Base-by-base conservation (phyloP, 2,888 invertebrate species). In the Tetragnatha montana region DNA sequence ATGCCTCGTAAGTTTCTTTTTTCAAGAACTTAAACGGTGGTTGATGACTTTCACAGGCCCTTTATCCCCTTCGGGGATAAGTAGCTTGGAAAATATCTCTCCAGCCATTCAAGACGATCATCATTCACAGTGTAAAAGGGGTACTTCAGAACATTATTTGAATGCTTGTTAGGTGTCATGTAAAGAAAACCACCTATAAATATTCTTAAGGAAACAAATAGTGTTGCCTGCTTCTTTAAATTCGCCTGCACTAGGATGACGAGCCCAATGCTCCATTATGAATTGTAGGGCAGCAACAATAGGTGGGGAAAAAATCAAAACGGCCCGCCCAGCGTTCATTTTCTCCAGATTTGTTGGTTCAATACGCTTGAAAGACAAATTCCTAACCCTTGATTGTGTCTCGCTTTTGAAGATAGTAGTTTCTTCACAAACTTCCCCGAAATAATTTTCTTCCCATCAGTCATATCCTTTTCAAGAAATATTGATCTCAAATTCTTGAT, bases 271-370 rank as follows among this genome's bases (percentile, higher is more conserved):
- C 12, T 74, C 74, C 35, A 8, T 74, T 0, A 74, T 22, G 22
- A 74, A 74, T 47, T 22, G 22, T 47, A 74, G 0, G 8, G n/a
- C 17, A 14, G 74, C 74, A 8, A 74, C 47, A 1, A 74, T 4
- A 19, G 35, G 74, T 6, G 17, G 8, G 4, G 78, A 78, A 78
- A 78, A 78, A 78, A 78, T 8, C 8, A 49, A 50, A 4, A 78
- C 78, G 49, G 78, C 78, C 21, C 78, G 22, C 17, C 49, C 8
- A 12, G 49, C 50, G 50, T 78, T 78, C 78, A 78, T 78, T 78
- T 78, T 78, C 19, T 78, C 78, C 14, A 78, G 19, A 49, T 78
- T 78, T n/a, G 19, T 78, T n/a, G 78, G 78, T 49, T 78, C 19
- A 1, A 78, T 51, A 50, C 49, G 78, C 10, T 78, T 78, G 6